Evolutionary conservation across 2,888 invertebrate genomes (phyloP).

Genomic region (Agrochola lota): DNA sequence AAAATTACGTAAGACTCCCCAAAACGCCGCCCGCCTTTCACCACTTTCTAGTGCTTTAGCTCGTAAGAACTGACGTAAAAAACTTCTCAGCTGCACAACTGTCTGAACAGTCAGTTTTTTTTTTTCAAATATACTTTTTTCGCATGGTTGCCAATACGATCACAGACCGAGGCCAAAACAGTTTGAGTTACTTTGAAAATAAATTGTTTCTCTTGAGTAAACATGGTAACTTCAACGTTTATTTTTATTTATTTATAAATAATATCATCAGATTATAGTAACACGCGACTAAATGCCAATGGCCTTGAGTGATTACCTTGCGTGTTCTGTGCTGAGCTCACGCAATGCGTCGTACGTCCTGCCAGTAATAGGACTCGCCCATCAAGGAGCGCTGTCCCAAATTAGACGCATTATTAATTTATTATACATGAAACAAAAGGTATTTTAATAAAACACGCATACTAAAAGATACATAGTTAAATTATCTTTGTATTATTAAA

Average conservation of each 20-base stretch:
- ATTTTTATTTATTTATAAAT: neutral
- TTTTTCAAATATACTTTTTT: neutral
- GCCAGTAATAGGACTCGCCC: neutral
- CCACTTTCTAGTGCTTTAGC: too few relatives aligned
- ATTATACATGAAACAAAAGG: too few relatives aligned
- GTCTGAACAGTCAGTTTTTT: too few relatives aligned
- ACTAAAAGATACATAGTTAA: too few relatives aligned
- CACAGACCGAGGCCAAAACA: neutral
- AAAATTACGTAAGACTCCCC: too few relatives aligned
- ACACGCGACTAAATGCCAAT: neutral
- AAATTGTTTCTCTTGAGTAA: neutral
- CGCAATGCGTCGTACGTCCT: neutral
- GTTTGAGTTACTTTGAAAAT: neutral
- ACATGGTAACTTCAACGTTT: neutral
- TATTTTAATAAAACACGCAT: too few relatives aligned
- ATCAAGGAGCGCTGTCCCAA: neutral
- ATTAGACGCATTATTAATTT: too few relatives aligned
- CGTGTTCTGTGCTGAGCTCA: neutral
- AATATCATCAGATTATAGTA: neutral
- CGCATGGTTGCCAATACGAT: neutral
- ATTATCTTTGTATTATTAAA: too few relatives aligned
- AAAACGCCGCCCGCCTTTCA: too few relatives aligned
- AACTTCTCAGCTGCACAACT: too few relatives aligned
- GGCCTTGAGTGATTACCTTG: neutral
- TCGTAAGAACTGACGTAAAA: too few relatives aligned